Conservation (phyloP, 1,140 invertebrate genomes). For the Lepidurus couesii region DNA sequence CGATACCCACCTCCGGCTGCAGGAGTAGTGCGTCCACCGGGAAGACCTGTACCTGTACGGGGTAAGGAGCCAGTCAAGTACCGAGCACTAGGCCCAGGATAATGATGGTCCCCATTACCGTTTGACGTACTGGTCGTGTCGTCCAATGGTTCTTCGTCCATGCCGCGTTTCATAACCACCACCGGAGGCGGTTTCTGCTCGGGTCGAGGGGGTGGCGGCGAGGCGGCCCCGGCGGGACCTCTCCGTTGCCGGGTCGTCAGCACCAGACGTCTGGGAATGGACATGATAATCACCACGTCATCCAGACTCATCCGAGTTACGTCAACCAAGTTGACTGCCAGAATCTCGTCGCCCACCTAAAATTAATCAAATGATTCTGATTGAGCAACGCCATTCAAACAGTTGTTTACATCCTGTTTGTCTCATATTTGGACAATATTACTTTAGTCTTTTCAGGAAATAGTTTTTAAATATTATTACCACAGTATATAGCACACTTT, state of each 20-base stretch:
- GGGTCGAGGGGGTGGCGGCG: constrained; percentile 52
- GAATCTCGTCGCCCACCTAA: constrained; percentile 94
- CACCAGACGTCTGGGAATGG: constrained; percentile 89
- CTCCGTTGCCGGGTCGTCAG: constrained; percentile 74
- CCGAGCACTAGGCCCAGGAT: constrained; percentile 27
- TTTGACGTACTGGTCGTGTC: constrained; percentile 39
- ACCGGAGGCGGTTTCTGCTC: constrained; percentile 86
- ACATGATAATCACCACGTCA: constrained; percentile 99
- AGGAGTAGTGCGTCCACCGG: not conserved
- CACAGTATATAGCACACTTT: no score
- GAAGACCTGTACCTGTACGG: constrained; percentile 20
- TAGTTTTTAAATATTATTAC: no score
- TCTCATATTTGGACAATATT: no score
- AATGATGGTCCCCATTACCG: constrained; percentile 39
- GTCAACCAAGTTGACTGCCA: constrained; percentile 95
- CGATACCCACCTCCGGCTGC: not conserved
- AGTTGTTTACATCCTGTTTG: not conserved
- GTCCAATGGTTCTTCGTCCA: constrained; percentile 61
- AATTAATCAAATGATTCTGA: not conserved
- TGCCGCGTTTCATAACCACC: constrained; percentile 85
- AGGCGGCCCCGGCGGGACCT: constrained; percentile 39
- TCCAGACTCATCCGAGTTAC: constrained; percentile 96
- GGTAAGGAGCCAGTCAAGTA: constrained; percentile 15
- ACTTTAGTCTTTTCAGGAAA: no score
- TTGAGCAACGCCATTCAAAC: not conserved